Conservation (phyloP, 1,140 invertebrate genomes). For the Callitettix versicolor region DNA sequence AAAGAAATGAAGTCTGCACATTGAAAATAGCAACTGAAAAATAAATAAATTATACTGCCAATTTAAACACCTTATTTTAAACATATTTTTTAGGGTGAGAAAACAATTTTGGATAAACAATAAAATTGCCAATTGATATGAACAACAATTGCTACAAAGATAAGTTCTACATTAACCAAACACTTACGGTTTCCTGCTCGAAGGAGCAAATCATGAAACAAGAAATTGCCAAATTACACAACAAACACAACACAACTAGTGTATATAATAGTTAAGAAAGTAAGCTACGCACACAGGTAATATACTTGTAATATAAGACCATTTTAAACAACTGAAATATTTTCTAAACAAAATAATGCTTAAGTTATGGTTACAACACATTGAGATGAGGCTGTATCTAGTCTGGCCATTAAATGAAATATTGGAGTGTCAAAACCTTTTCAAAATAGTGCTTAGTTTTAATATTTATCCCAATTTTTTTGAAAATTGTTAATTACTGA, state of each 20-base stretch:
- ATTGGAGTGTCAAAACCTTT: too few species aligned
- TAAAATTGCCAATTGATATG: constrained; percentile 2
- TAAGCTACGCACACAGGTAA: too few species aligned
- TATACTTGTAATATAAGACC: not conserved
- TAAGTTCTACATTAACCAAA: constrained; percentile 17
- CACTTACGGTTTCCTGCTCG: constrained; percentile 58
- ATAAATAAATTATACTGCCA: too few species aligned
- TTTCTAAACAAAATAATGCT: not conserved
- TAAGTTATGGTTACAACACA: not conserved
- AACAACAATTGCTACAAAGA: not conserved
- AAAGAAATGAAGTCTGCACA: too few species aligned
- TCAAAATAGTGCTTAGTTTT: too few species aligned
- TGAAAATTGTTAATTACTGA: too few species aligned
- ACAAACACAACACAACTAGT: not conserved
- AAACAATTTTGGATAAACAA: not conserved
- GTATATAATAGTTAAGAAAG: not conserved
- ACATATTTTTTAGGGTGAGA: not conserved
- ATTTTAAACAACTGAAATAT: not conserved
- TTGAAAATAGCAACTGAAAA: too few species aligned
- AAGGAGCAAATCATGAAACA: constrained; percentile 14
- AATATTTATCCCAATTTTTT: too few species aligned
- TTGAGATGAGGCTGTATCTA: too few species aligned
- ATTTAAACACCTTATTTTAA: too few species aligned
- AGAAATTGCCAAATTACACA: constrained; percentile 9
- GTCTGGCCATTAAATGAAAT: too few species aligned